A percentile compares a stretch with the other conserved stretches of the same genome.
phyloP scores from a whole-genome alignment of 2,797 vertebrate species.

The Erethizon dorsatum region DNA sequence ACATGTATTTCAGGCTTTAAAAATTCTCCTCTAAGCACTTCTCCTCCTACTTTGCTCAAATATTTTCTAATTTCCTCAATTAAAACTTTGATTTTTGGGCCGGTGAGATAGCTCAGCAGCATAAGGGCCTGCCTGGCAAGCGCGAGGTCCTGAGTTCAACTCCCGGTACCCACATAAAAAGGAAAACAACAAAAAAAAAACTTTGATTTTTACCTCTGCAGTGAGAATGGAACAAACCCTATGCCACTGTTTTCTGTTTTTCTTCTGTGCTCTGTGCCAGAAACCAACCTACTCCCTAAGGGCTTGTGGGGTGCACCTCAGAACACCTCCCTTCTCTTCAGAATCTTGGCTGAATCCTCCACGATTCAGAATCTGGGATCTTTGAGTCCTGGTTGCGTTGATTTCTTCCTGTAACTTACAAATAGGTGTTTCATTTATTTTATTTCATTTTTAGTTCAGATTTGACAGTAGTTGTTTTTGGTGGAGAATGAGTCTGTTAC shows the following conservation, averaged over 20 bases:
- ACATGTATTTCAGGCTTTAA: conserved; percentile 29
- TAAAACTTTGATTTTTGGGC: conserved; percentile 59
- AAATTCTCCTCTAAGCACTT: neutral
- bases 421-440: neutral
- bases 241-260: conserved; percentile 53
- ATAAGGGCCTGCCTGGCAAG: too few relatives aligned
- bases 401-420: conserved; percentile 35
- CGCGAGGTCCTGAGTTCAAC: too few relatives aligned
- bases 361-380: conserved; percentile 14
- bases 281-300: neutral
- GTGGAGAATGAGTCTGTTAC: neutral
- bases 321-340: neutral
- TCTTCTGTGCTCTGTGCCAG: neutral
- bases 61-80: conserved; percentile 59
- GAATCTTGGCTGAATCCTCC: neutral
- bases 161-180: too few relatives aligned
- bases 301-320: neutral
- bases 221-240: neutral
- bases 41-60: neutral
- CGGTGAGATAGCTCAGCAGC: too few relatives aligned
- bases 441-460: neutral
- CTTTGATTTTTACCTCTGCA: conserved; percentile 56
- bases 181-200: too few relatives aligned
- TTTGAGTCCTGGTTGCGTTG: neutral
- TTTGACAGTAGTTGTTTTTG: neutral